Percentiles rank a stretch among this genome's conserved stretches.
phyloP scores from a whole-genome alignment of 2,113 vertebrate genomes.

The Anhinga rufa region DNA sequence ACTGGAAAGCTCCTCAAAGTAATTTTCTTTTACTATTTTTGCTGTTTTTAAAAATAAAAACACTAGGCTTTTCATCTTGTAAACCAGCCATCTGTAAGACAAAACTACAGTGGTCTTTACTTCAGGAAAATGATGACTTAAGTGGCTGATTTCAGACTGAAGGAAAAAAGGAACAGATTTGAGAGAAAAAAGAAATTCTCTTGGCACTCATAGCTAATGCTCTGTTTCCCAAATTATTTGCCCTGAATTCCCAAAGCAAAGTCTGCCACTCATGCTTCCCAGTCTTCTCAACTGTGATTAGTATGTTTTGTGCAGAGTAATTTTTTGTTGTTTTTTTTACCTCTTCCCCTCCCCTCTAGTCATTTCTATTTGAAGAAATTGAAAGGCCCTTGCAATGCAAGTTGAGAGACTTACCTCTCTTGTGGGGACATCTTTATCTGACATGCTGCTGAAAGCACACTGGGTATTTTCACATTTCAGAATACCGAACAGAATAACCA shows the following conservation, averaged over 20 bases:
- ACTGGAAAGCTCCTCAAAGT: background rate
- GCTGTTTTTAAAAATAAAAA: background rate
- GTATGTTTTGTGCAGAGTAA: background rate
- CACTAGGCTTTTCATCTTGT: background rate
- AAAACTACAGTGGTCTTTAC: background rate
- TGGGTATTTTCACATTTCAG: background rate
- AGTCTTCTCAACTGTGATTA: background rate
- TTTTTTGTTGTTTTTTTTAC: background rate
- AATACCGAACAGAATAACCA: too few species aligned
- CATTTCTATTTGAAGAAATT: background rate
- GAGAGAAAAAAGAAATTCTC: background rate
- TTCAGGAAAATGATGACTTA: background rate
- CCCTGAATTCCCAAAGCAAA: background rate
- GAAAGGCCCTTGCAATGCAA: background rate
- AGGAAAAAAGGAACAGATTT: background rate
- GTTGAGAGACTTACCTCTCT: background rate
- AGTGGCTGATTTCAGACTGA: background rate
- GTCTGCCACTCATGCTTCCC: background rate
- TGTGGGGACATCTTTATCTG: background rate
- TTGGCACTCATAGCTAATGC: background rate
- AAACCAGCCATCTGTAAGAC: accelerated
- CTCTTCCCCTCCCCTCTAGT: background rate
- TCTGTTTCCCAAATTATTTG: background rate
- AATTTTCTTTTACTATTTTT: background rate
- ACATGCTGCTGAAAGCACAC: background rate